Conservation (phyloP, 2,113 vertebrate species). For the Prunella himalayana region DNA sequence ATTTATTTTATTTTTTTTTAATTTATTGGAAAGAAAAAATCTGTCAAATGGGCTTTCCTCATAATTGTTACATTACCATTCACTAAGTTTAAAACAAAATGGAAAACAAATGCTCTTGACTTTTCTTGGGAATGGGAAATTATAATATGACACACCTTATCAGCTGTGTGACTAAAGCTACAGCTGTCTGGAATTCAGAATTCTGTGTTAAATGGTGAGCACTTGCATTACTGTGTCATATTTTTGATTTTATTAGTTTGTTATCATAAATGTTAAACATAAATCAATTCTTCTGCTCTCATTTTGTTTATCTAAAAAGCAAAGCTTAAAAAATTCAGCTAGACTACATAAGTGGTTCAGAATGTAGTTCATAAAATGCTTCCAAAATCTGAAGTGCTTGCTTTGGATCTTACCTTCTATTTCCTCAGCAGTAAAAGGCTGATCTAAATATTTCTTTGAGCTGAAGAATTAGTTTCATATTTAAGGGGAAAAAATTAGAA, state of each 20-base stretch:
- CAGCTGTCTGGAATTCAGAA: constrained; percentile 37
- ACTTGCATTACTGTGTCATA: background rate
- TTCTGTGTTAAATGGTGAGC: background rate
- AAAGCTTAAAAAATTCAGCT: background rate
- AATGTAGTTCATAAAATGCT: constrained; percentile 41
- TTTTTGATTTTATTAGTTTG: background rate
- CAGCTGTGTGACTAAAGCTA: constrained; percentile 9
- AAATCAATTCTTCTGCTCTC: background rate
- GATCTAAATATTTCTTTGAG: constrained; percentile 1
- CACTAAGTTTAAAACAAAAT: constrained; percentile 2
- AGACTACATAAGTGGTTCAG: background rate
- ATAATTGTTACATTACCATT: background rate
- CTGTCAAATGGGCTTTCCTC: background rate
- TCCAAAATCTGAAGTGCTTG: constrained; percentile 45
- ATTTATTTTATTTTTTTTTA: background rate
- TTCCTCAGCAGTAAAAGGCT: constrained; percentile 19
- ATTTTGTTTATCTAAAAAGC: constrained; percentile 1
- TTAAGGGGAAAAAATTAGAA: background rate
- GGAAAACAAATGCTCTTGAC: constrained; percentile 19
- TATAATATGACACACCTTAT: background rate
- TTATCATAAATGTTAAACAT: background rate
- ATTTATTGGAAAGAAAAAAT: background rate
- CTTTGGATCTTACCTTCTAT: background rate
- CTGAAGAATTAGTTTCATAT: background rate
- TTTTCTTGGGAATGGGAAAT: background rate